These are phyloP conservation scores for Setophaga kirtlandii DNA, from an alignment of 2,113 vertebrate genomes.

Conservation along the genomic window DNA sequence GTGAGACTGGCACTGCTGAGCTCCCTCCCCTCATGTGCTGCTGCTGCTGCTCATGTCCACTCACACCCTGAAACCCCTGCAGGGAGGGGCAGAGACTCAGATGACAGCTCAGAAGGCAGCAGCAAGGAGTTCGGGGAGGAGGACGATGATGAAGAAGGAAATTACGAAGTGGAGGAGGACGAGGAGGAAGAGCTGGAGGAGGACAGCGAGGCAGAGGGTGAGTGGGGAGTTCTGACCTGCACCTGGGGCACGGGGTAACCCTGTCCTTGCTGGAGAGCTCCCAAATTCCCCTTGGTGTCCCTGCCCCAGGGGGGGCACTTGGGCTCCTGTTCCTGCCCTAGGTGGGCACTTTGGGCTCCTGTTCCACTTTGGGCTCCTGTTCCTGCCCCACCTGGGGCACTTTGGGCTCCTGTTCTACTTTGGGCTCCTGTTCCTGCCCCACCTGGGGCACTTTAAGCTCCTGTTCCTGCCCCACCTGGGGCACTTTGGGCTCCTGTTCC, in stretches of 20 bases:
- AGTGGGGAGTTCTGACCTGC: not conserved
- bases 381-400: not conserved
- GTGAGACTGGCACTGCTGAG: not conserved
- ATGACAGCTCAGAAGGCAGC: constrained; percentile 18
- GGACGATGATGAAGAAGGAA: constrained; percentile 35
- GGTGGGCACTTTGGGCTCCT: too few relatives aligned
- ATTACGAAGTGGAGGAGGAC: constrained; percentile 41
- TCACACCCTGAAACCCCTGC: not conserved
- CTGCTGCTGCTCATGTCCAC: not conserved
- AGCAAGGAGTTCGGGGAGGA: constrained; percentile 30
- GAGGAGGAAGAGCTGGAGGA: constrained; percentile 28
- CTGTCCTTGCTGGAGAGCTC: not conserved
- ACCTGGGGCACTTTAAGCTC: not conserved
- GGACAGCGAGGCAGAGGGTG: constrained; percentile 45
- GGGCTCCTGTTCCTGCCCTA: not conserved
- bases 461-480: not conserved
- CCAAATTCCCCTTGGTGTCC: not conserved
- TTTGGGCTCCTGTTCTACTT: too few relatives aligned
- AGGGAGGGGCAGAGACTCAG: constrained; percentile 20
- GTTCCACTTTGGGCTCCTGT: too few relatives aligned
- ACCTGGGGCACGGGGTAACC: not conserved
- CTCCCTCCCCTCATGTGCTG: not conserved
- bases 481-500: too few relatives aligned
- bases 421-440: not conserved
- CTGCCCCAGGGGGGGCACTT: too few relatives aligned